Percentiles rank a stretch among this genome's conserved stretches.
phyloP scores from a whole-genome alignment of 2,888 invertebrate species.

The Gastrophysa polygoni region DNA sequence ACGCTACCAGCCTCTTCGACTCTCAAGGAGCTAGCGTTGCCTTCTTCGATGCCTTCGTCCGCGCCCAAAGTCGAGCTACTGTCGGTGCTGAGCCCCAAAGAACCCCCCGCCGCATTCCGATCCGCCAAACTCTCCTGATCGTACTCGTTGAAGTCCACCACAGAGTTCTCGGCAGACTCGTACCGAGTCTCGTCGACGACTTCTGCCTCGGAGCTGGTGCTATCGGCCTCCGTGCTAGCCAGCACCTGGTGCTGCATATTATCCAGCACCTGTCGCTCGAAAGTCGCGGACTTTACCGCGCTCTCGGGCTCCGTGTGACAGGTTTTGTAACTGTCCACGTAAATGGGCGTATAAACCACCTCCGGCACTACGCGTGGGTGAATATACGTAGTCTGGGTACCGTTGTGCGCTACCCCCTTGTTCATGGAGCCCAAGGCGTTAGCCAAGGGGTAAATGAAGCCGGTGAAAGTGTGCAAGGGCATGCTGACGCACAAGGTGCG shows the following conservation, averaged over 20 bases:
- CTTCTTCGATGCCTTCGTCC: constrained; percentile 46
- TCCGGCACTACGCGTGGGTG: constrained; percentile 19
- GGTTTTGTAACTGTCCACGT: constrained; percentile 32
- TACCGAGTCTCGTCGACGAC: constrained; percentile 6
- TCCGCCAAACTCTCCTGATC: constrained; percentile 37
- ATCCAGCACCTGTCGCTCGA: constrained; percentile 40
- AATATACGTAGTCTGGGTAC: constrained; percentile 50
- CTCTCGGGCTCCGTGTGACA: constrained; percentile 24
- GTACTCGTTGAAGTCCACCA: constrained; percentile 31
- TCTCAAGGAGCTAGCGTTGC: constrained; percentile 21
- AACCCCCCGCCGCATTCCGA: constrained; percentile 30
- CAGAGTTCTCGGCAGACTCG: constrained; percentile 7
- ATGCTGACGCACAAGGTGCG: constrained; percentile 49
- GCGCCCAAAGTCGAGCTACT: constrained; percentile 22
- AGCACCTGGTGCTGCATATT: constrained; percentile 40
- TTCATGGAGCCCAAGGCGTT: constrained; percentile 46
- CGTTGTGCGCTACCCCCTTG: constrained; percentile 37
- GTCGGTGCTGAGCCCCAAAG: constrained; percentile 21
- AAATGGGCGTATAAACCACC: constrained; percentile 39
- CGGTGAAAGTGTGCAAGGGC: constrained; percentile 47
- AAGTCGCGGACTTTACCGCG: constrained; percentile 19
- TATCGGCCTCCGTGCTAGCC: constrained; percentile 15
- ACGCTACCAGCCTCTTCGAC: constrained; percentile 1
- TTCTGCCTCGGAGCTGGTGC: too few species aligned
- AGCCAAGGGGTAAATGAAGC: constrained; percentile 54